Evolutionary conservation across 23 tunicate species (phyloP).

Genomic region (Aplidium turbinatum): DNA sequence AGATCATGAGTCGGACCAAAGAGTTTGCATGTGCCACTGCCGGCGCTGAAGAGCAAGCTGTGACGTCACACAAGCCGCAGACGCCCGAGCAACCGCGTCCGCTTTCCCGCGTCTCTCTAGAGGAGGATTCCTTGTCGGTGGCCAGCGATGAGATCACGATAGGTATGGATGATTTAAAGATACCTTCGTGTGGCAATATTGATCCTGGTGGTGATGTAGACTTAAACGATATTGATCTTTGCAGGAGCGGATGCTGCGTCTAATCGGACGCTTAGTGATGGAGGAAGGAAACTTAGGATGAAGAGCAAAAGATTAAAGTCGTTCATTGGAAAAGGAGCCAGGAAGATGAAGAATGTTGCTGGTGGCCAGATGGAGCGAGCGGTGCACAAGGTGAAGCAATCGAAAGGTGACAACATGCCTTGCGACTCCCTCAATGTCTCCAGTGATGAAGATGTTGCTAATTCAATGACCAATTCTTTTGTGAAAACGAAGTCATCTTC

Average conservation of each 20-base stretch:
- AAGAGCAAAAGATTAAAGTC: constrained; percentile 71
- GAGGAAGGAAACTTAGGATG: constrained; percentile 43
- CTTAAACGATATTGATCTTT: too few relatives aligned
- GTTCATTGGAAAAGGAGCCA: constrained; percentile 70
- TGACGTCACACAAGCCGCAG: background rate
- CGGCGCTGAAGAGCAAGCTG: constrained; percentile 5
- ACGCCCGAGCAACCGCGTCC: constrained; percentile 1
- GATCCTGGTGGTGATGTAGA: too few relatives aligned
- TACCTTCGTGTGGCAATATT: too few relatives aligned
- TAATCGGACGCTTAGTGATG: constrained; percentile 2
- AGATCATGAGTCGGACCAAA: constrained; percentile 94
- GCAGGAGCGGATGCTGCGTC: constrained; percentile 54
- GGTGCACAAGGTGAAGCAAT: constrained; percentile 81
- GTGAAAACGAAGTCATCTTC: constrained; percentile 81
- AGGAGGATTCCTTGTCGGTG: constrained; percentile 61
- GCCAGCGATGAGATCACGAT: constrained; percentile 86
- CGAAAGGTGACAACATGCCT: constrained; percentile 47
- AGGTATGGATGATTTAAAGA: too few relatives aligned
- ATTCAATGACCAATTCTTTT: constrained; percentile 42
- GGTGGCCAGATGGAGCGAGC: constrained; percentile 76
- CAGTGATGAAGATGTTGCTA: constrained; percentile 77
- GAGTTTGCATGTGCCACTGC: constrained; percentile 70
- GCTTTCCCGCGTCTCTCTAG: constrained; percentile 36
- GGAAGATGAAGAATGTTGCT: constrained; percentile 60
- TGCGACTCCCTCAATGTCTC: constrained; percentile 73